Conservation (phyloP, 2,113 vertebrate genomes). For the Plotosus lineatus region DNA sequence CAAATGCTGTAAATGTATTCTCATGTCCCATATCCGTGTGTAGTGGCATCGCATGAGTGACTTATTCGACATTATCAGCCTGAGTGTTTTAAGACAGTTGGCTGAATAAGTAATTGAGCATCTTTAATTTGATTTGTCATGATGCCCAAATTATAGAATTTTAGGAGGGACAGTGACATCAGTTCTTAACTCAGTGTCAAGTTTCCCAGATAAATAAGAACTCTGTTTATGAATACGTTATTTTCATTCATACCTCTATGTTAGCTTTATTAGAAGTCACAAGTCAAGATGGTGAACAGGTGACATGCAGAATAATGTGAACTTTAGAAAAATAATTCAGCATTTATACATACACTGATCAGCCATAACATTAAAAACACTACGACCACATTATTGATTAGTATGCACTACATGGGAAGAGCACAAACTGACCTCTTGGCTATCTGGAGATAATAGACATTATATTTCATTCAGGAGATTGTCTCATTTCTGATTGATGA, state of each 20-base stretch:
- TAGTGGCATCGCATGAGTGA: slow-evolving; percentile 1
- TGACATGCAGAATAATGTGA: background rate
- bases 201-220: background rate
- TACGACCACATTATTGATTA: too few relatives aligned
- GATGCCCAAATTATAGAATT: background rate
- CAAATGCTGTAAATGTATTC: too few relatives aligned
- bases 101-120: background rate
- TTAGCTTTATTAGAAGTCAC: background rate
- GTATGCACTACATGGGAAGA: too few relatives aligned
- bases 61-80: background rate
- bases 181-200: background rate
- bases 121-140: background rate
- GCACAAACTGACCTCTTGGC: too few relatives aligned
- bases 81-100: slow-evolving; percentile 12
- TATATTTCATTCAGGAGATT: too few relatives aligned
- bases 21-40: slow-evolving; percentile 6
- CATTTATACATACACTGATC: too few relatives aligned
- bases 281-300: background rate
- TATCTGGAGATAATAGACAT: too few relatives aligned
- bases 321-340: too few relatives aligned
- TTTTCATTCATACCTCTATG: background rate
- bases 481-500: too few relatives aligned
- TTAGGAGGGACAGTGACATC: background rate
- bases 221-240: background rate
- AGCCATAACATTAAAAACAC: too few relatives aligned